Evolutionary conservation across 2,888 invertebrate genomes (phyloP).

Genomic region (Parasteatoda lunata): DNA sequence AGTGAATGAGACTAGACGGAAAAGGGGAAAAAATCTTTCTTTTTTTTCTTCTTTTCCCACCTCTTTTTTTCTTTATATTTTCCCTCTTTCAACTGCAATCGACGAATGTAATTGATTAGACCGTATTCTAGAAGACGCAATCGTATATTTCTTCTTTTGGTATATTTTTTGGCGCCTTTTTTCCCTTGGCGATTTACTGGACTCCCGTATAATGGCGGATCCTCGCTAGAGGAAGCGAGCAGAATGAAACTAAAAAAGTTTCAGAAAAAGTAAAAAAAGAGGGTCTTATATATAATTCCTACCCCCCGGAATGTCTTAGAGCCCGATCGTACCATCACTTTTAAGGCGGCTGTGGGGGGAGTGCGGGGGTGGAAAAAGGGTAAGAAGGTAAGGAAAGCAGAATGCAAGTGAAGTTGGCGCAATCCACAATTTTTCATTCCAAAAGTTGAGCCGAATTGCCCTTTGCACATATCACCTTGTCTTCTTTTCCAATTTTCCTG

Average conservation of each 20-base stretch:
- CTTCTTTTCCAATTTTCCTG: conserved; percentile 66
- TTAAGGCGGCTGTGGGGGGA: conserved; percentile 24
- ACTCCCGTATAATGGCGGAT: conserved; percentile 65
- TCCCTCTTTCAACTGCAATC: conserved; percentile 66
- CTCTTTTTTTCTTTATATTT: conserved; percentile 29
- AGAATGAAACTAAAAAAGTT: conserved; percentile 4
- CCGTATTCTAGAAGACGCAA: conserved; percentile 65
- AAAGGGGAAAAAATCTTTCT: conserved; percentile 47
- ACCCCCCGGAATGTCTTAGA: conserved; percentile 62
- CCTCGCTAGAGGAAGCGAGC: conserved; percentile 12
- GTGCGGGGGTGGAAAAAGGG: conserved; percentile 10
- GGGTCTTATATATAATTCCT: conserved; percentile 63
- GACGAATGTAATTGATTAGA: conserved; percentile 67
- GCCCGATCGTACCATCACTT: conserved; percentile 64
- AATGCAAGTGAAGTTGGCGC: conserved; percentile 56
- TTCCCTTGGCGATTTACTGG: conserved; percentile 67
- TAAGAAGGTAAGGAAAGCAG: conserved; percentile 3
- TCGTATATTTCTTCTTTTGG: conserved; percentile 53
- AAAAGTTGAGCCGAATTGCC: conserved; percentile 64
- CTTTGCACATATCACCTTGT: conserved; percentile 68
- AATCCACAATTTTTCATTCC: conserved; percentile 67
- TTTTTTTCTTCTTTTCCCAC: conserved; percentile 13
- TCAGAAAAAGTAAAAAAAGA: not conserved
- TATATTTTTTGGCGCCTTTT: conserved; percentile 43
- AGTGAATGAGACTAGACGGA: conserved; percentile 57